phyloP scores from a whole-genome alignment of 2,113 vertebrate genomes.

The Dipodomys spectabilis region DNA sequence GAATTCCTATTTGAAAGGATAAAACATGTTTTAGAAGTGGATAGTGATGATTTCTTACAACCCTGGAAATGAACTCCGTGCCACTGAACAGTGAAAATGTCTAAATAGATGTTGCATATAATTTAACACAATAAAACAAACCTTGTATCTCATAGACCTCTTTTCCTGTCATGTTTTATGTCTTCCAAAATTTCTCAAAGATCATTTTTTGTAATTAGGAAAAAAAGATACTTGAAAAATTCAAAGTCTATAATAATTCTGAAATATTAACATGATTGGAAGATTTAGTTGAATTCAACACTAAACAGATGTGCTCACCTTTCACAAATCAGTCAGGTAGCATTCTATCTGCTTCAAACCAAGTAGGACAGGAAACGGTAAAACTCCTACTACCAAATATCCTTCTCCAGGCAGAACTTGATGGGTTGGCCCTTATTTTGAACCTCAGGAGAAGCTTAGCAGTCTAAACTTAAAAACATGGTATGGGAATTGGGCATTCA shows the following conservation, averaged over 20 bases:
- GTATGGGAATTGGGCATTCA: background rate
- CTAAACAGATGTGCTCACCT: conserved; percentile 33
- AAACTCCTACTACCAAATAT: background rate
- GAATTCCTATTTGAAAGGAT: conserved; percentile 50
- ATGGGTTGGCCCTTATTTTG: conserved; percentile 16
- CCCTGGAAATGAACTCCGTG: conserved; percentile 5
- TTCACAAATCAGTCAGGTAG: conserved; percentile 16
- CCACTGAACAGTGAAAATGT: background rate
- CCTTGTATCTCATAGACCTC: background rate
- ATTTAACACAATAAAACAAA: conserved; percentile 49
- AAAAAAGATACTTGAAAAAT: background rate
- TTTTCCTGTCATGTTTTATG: conserved; percentile 37
- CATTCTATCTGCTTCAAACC: conserved; percentile 32
- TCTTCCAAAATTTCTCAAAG: conserved; percentile 52
- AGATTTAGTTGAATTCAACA: conserved; percentile 38
- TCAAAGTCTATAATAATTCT: conserved; percentile 27
- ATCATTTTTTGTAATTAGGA: conserved; percentile 5
- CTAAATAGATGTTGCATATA: background rate
- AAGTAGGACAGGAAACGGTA: conserved; percentile 22
- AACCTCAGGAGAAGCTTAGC: background rate
- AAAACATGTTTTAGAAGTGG: conserved; percentile 48
- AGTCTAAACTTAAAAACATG: conserved; percentile 31
- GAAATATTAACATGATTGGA: conserved; percentile 30
- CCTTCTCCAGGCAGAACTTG: background rate
- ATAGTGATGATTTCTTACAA: conserved; percentile 5